phyloP scores from a whole-genome alignment of 2,888 invertebrate species.

The Tupiocoris notatus region DNA sequence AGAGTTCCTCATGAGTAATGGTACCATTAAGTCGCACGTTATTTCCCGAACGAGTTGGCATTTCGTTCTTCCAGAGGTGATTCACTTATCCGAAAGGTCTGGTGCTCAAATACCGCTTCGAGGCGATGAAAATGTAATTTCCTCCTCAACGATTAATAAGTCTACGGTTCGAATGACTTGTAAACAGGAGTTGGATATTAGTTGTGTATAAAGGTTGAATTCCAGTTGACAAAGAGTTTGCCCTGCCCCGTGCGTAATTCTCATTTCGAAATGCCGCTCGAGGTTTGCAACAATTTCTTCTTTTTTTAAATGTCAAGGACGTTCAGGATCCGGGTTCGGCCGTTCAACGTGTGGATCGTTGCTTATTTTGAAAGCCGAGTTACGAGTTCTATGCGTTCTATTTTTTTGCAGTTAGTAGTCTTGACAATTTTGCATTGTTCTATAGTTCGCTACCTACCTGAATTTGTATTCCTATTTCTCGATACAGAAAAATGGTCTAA shows the following conservation, averaged over 20 bases:
- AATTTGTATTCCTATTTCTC: too few relatives aligned
- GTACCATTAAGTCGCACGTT: too few relatives aligned
- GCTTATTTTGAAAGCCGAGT: too few relatives aligned
- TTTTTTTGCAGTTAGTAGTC: too few relatives aligned
- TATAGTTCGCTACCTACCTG: too few relatives aligned
- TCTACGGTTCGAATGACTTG: neutral
- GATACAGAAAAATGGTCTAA: too few relatives aligned
- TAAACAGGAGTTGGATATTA: neutral
- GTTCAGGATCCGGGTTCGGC: neutral
- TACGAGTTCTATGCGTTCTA: too few relatives aligned
- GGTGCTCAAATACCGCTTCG: neutral
- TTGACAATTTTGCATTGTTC: too few relatives aligned
- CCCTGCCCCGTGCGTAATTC: neutral
- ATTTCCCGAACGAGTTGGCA: too few relatives aligned
- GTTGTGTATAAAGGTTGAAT: neutral
- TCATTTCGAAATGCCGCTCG: neutral
- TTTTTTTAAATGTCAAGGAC: neutral
- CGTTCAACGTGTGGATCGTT: neutral
- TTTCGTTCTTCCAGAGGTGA: too few relatives aligned
- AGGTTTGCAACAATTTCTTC: neutral
- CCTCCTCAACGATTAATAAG: neutral
- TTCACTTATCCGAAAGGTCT: neutral
- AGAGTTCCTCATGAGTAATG: too few relatives aligned
- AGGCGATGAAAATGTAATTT: neutral
- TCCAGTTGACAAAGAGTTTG: neutral